These are phyloP conservation scores for Drepanosiphum platanoidis DNA, from an alignment of 2,888 invertebrate genomes.

Conservation along the genomic window DNA sequence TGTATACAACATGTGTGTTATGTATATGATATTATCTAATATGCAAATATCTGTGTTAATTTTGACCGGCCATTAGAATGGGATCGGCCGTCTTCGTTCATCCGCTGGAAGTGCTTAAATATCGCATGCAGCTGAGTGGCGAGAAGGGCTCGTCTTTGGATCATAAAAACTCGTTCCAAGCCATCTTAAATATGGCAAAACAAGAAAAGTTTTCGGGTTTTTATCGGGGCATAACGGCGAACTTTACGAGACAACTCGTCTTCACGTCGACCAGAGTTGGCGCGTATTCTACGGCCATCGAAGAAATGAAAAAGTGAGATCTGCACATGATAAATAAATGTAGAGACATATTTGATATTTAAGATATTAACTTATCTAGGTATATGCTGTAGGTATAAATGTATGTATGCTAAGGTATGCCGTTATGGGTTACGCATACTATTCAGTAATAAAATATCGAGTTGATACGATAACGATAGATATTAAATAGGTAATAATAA, in stretches of 20 bases:
- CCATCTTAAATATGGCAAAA: constrained; percentile 80
- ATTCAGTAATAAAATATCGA: no score
- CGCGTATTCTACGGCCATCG: constrained; percentile 89
- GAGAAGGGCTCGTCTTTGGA: constrained; percentile 79
- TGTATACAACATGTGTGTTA: no score
- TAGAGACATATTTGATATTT: no score
- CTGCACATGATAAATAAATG: no score
- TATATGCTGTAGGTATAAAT: no score
- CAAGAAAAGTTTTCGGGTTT: constrained; percentile 89
- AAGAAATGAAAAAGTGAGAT: constrained; percentile 72
- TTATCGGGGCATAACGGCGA: constrained; percentile 92
- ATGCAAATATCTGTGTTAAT: no score
- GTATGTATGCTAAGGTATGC: no score
- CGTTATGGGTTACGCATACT: no score
- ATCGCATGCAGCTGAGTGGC: constrained; percentile 94
- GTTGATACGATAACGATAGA: no score
- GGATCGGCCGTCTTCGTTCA: constrained; percentile 95
- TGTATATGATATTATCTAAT: no score
- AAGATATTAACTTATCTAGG: no score
- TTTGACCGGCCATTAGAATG: constrained; percentile 75
- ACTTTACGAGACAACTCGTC: constrained; percentile 92
- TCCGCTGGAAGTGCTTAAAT: constrained; percentile 95
- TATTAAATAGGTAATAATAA: no score
- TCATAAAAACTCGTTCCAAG: constrained; percentile 81
- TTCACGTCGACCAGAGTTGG: constrained; percentile 97